These are phyloP conservation scores for Leuctra nigra DNA, from an alignment of 2,888 invertebrate genomes.

Conservation along the genomic window DNA sequence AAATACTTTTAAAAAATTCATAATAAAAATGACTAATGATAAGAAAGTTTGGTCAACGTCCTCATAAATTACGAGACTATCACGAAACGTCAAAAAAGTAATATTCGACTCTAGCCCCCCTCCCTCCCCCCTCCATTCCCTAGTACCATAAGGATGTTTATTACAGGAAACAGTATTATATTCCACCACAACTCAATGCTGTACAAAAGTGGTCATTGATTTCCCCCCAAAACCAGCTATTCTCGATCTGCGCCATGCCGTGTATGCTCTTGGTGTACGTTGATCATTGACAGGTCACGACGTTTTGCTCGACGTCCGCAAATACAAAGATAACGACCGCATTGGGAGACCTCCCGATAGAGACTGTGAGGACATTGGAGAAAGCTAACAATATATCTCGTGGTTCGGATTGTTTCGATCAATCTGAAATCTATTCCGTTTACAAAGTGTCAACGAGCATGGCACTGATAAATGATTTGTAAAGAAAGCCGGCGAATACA, in stretches of 20 bases:
- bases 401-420: neutral
- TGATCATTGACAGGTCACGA: neutral
- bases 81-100: too few relatives aligned
- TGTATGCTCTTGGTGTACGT: neutral
- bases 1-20: too few relatives aligned
- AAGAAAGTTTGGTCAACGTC: too few relatives aligned
- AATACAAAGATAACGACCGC: neutral
- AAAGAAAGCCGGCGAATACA: too few relatives aligned
- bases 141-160: neutral
- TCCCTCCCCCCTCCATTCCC: neutral
- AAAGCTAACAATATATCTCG: slow-evolving; percentile 1
- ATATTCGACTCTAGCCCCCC: too few relatives aligned
- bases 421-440: too few relatives aligned
- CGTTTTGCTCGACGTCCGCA: neutral
- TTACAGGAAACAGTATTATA: slow-evolving; percentile 2
- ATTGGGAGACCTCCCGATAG: slow-evolving; percentile 5
- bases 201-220: slow-evolving; percentile 13
- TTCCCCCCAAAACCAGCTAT: slow-evolving; percentile 7
- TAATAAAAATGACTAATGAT: too few relatives aligned
- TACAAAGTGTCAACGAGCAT: too few relatives aligned
- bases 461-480: too few relatives aligned
- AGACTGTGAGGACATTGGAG: slow-evolving; percentile 3
- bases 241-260: neutral
- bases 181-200: neutral
- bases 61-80: too few relatives aligned